Conservation (phyloP, 1,140 invertebrate genomes). For the Apis dorsata region DNA sequence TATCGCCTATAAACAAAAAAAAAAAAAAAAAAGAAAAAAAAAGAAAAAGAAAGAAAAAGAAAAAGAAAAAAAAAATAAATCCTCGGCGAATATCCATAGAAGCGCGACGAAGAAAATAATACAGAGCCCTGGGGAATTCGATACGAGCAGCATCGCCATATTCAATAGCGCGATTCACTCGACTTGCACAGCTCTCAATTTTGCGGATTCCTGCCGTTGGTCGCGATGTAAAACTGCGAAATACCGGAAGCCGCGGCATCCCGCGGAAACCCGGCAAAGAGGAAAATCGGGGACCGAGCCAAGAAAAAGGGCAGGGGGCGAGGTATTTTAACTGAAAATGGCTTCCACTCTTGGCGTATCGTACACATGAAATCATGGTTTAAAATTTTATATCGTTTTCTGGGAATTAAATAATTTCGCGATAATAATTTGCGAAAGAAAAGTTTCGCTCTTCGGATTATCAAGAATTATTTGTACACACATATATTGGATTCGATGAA, state of each 20-base stretch:
- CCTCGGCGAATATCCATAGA: conserved; percentile 48
- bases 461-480: neutral
- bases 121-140: conserved; percentile 56
- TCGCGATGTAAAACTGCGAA: conserved; percentile 62
- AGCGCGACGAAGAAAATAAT: conserved; percentile 56
- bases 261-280: conserved; percentile 35
- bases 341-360: neutral
- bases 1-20: conserved; percentile 42
- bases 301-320: conserved; percentile 11
- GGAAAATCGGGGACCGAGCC: conserved; percentile 30
- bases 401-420: too few species aligned
- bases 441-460: neutral
- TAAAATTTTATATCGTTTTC: neutral
- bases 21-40: neutral
- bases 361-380: neutral
- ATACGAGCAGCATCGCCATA: conserved; percentile 53
- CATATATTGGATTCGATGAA: too few species aligned
- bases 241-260: conserved; percentile 58
- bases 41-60: neutral
- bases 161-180: conserved; percentile 63
- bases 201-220: conserved; percentile 51
- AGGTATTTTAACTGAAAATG: conserved; percentile 1
- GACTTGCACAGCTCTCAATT: conserved; percentile 58
- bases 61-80: conserved; percentile 19
- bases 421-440: too few species aligned